Evolutionary conservation across 2,888 invertebrate species (phyloP).

Genomic region (Heliconius aoede): DNA sequence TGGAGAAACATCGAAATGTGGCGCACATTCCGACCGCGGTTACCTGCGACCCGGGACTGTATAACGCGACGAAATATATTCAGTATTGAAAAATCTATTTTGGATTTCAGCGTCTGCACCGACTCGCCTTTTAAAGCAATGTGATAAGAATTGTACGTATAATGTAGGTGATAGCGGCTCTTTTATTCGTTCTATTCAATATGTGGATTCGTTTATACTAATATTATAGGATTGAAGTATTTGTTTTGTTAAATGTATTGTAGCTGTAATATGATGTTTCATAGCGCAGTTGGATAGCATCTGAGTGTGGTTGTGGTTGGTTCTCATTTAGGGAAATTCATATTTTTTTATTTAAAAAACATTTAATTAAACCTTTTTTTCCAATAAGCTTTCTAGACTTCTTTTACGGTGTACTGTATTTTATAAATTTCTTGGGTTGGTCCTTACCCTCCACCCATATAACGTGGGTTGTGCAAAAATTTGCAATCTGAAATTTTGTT

Average conservation of each 20-base stretch:
- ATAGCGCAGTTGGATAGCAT: too few relatives aligned
- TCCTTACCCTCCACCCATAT: too few relatives aligned
- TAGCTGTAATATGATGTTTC: too few relatives aligned
- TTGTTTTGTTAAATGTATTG: not conserved
- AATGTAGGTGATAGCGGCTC: not conserved
- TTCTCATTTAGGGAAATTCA: too few relatives aligned
- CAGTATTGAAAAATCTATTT: slow-evolving; percentile 19
- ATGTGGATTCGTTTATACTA: not conserved
- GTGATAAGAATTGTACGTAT: slow-evolving; percentile 12
- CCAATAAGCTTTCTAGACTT: too few relatives aligned
- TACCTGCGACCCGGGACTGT: not conserved
- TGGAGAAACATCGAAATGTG: not conserved
- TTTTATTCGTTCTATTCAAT: slow-evolving; percentile 9
- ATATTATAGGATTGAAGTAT: not conserved
- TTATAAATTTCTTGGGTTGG: too few relatives aligned
- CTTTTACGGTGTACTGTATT: too few relatives aligned
- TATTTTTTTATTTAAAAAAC: too few relatives aligned
- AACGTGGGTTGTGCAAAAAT: too few relatives aligned
- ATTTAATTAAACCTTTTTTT: too few relatives aligned
- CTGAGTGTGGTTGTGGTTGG: too few relatives aligned
- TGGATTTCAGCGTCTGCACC: slow-evolving; percentile 7
- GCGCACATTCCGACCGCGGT: not conserved
- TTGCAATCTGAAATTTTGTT: too few relatives aligned
- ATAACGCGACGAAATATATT: slow-evolving; percentile 14
- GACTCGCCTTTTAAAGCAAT: slow-evolving; percentile 4